phyloP scores from a whole-genome alignment of 2,797 vertebrate genomes.

The Cryptoprocta ferox region DNA sequence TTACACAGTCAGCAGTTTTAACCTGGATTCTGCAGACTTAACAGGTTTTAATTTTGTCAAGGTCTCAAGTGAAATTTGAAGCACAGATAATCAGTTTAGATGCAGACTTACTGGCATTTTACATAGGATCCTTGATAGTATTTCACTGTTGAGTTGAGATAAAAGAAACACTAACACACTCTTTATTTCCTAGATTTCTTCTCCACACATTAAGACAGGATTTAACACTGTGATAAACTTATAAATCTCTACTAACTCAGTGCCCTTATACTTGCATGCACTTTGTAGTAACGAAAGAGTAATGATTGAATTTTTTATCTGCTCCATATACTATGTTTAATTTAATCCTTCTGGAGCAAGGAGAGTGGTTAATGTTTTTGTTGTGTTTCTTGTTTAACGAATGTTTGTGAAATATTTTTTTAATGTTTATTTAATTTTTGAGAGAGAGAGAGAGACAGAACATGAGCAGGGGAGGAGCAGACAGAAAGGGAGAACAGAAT shows the following conservation, averaged over 20 bases:
- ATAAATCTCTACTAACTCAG: background rate
- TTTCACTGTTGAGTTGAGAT: background rate
- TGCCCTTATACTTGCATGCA: background rate
- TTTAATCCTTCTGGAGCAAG: background rate
- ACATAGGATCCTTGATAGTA: background rate
- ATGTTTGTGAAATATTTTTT: no score
- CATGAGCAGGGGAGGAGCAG: no score
- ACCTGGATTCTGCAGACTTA: background rate
- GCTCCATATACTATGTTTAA: background rate
- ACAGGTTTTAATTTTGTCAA: background rate
- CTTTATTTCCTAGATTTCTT: background rate
- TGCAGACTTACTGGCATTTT: background rate
- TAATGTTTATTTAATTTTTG: no score
- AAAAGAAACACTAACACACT: background rate
- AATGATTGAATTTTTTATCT: background rate
- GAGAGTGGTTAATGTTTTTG: background rate
- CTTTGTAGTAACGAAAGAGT: background rate
- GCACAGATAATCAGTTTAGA: background rate
- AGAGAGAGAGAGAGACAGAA: no score
- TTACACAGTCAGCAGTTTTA: background rate
- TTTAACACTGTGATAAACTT: constrained; percentile 1
- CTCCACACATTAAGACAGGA: background rate
- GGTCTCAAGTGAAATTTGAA: background rate
- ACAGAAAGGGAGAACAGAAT: no score
- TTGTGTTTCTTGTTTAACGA: background rate